Evolutionary conservation across 2,888 invertebrate genomes (phyloP).

Genomic region (Tachina grossa): DNA sequence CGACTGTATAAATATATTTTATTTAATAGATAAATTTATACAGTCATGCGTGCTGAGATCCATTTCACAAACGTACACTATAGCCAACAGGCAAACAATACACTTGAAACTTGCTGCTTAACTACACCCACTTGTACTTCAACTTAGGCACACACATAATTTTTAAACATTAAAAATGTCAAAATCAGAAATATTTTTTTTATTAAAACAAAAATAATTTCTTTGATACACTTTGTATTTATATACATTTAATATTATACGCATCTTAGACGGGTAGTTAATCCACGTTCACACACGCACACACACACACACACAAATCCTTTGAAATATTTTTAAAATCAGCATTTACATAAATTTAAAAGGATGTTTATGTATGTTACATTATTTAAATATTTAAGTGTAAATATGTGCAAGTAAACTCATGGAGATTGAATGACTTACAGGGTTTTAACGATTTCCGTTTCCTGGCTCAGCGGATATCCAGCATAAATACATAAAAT

Average conservation of each 20-base stretch:
- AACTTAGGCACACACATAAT: background rate
- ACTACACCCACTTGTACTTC: background rate
- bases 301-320: background rate
- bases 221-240: background rate
- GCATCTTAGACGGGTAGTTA: background rate
- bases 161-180: conserved; percentile 10
- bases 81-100: background rate
- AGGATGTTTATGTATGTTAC: background rate
- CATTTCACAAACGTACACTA: background rate
- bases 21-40: conserved; percentile 1
- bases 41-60: conserved; percentile 10
- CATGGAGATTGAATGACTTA: background rate
- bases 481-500: too few species aligned
- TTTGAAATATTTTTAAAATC: background rate
- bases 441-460: too few species aligned
- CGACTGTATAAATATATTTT: background rate
- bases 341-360: background rate
- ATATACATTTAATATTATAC: background rate
- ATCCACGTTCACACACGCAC: background rate
- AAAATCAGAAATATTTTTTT: conserved; percentile 18
- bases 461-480: too few species aligned
- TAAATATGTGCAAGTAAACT: background rate
- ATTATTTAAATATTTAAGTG: background rate
- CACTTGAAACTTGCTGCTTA: background rate
- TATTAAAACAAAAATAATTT: background rate